Conservation (phyloP, 2,113 vertebrate species). For the Pedionomus torquatus region DNA sequence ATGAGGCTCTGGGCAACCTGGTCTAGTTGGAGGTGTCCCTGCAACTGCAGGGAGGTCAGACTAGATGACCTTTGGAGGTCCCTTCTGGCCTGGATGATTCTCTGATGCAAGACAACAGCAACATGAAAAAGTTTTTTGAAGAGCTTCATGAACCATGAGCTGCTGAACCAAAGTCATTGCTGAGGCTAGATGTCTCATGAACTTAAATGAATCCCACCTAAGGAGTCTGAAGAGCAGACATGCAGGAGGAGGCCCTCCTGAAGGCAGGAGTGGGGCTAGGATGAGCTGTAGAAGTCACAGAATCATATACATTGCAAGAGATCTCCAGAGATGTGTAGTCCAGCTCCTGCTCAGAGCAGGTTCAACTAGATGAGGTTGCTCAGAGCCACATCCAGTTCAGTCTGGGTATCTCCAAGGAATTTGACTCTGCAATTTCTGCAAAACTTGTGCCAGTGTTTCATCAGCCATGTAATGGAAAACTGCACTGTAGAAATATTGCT, state of each 20-base stretch:
- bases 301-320: neutral
- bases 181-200: neutral
- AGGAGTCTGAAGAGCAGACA: neutral
- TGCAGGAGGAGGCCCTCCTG: neutral
- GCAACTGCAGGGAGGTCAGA: no score
- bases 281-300: neutral
- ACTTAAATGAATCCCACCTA: neutral
- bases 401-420: neutral
- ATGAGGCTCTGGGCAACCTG: no score
- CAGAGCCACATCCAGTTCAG: neutral
- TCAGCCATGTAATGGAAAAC: neutral
- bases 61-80: no score
- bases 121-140: neutral
- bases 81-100: no score
- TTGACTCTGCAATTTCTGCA: neutral
- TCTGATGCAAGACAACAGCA: neutral
- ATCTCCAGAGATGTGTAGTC: neutral
- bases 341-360: neutral
- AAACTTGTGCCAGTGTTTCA: neutral
- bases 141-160: neutral
- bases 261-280: neutral
- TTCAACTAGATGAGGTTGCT: neutral
- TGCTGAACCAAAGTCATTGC: neutral
- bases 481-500: neutral
- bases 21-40: no score